Base-by-base conservation (phyloP, 1,140 invertebrate genomes). In the Polypedilum vanderplanki region DNA sequence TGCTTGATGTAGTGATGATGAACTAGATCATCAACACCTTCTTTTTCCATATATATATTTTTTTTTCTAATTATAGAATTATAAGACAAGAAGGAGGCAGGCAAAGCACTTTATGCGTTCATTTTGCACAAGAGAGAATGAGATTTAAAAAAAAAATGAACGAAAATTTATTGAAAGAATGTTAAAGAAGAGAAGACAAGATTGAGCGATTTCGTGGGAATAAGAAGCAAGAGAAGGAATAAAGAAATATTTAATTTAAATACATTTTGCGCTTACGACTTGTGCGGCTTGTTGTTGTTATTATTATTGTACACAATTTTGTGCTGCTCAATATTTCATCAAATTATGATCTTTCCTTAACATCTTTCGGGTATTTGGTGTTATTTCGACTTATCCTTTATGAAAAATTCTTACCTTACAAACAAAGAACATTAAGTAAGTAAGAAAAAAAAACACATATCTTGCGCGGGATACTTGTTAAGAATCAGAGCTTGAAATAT, bases 401-500 rank as follows among this genome's bases (percentile, higher is more conserved):
- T 57, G n/a, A n/a, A n/a, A n/a, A 57, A 57, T 57, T 57, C 46
- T 57, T 57, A n/a, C n/a, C 46, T 57, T 7, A 20, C 18, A 70
- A 22, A 20, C 65, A 70, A 70, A 70, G 65, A 70, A 70, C 65
- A 70, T 70, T 70, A 70, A 22, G n/a, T 4, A n/a, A 57, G 46
- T 12, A 15, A n/a, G n/a, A n/a, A 12, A n/a, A n/a, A n/a, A 57
- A n/a, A n/a, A n/a, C 15, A 10, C 15, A n/a, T 4, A 57, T 12
- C 46, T 12, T 3, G 46, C 46, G 46, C 46, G 46, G 46, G 46
- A 57, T 57, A 33, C 46, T 57, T 57, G 46, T 70, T 18, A 70
- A 70, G 65, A 70, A 70, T 70, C 18, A 18, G 65, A 70, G 65
- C 65, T 70, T 70, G 17, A 70, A 70, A 70, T 70, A 70, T 70